Conservation (phyloP, 2,888 invertebrate genomes). For the Mesochorus sp. region DNA sequence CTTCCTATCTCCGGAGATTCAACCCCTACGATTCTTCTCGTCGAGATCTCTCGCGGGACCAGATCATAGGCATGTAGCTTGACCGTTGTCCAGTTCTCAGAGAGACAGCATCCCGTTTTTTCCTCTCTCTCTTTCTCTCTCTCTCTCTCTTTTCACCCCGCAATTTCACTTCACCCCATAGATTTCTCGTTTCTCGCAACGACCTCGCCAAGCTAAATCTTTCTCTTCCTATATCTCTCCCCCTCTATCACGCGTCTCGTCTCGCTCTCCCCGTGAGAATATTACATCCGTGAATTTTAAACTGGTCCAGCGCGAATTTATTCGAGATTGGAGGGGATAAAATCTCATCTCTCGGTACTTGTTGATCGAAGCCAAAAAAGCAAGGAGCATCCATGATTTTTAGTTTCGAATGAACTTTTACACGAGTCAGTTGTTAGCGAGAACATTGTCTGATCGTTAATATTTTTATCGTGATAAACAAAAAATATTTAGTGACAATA, state of each 20-base stretch:
- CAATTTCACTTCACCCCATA: constrained; percentile 38
- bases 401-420: constrained; percentile 56
- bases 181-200: constrained; percentile 34
- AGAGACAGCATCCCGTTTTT: constrained; percentile 76
- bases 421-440: background rate
- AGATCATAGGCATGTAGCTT: constrained; percentile 69
- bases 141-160: constrained; percentile 21
- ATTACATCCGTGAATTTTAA: constrained; percentile 68
- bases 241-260: constrained; percentile 23
- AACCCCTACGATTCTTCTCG: constrained; percentile 69
- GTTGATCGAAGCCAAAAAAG: background rate
- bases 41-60: constrained; percentile 66
- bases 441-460: background rate
- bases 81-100: constrained; percentile 81
- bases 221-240: constrained; percentile 48
- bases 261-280: constrained; percentile 71
- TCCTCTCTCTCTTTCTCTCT: constrained; percentile 63
- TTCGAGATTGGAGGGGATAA: constrained; percentile 57
- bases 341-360: constrained; percentile 45
- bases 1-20: constrained; percentile 78
- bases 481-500: background rate
- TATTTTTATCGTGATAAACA: background rate
- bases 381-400: constrained; percentile 40
- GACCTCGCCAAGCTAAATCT: constrained; percentile 2
- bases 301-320: constrained; percentile 79